A percentile compares a stretch with the other conserved stretches of the same genome.
phyloP scores from a whole-genome alignment of 1,140 invertebrate species.

The Achroia grisella region DNA sequence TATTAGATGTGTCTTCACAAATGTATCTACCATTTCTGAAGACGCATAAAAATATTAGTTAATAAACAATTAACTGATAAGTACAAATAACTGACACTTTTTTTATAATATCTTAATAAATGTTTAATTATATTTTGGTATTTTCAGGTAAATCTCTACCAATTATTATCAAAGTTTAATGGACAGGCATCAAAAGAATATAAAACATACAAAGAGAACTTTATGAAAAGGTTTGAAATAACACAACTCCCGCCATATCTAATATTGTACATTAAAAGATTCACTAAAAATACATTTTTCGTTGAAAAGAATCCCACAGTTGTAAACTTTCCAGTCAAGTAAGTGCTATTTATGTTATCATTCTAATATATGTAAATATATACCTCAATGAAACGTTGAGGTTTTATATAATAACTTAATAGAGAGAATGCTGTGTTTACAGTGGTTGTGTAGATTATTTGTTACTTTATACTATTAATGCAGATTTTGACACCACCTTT shows the following conservation, averaged over 20 bases:
- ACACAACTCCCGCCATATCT: slow-evolving; percentile 96
- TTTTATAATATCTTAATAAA: no score
- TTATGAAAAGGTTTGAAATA: slow-evolving; percentile 97
- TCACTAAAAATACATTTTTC: slow-evolving; percentile 99
- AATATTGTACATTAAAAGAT: slow-evolving; percentile 97
- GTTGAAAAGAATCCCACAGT: slow-evolving; percentile 99
- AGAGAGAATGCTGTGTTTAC: no score
- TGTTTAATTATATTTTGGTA: slow-evolving; percentile 10
- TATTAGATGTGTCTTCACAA: not conserved
- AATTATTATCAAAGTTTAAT: slow-evolving; percentile 96
- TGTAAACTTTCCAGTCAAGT: slow-evolving; percentile 99
- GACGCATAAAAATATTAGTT: no score
- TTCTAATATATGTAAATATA: no score
- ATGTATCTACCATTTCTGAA: no score
- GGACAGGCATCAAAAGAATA: slow-evolving; percentile 97
- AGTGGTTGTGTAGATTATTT: no score
- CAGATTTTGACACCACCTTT: no score
- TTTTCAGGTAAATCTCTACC: slow-evolving; percentile 92
- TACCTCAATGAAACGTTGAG: no score
- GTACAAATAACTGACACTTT: no score
- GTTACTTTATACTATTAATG: no score
- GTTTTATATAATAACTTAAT: no score
- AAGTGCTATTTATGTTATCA: slow-evolving; percentile 67
- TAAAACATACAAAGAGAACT: slow-evolving; percentile 99
- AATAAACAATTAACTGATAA: not conserved